phyloP scores from a whole-genome alignment of 2,113 vertebrate genomes.

The Caranx ignobilis region DNA sequence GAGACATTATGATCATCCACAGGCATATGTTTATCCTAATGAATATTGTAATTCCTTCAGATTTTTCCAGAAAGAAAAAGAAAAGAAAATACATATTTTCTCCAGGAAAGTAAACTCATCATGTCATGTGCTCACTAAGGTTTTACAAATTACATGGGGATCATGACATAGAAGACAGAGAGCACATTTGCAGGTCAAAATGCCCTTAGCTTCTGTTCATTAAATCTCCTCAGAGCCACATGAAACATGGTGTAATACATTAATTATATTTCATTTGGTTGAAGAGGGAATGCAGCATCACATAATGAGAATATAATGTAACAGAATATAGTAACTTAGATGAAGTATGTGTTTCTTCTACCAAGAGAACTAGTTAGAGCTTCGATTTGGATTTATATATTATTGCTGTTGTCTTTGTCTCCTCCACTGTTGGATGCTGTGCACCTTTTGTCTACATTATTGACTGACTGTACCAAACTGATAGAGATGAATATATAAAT shows the following conservation, averaged over 20 bases:
- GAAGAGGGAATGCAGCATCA: conserved; percentile 21
- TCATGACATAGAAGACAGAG: conserved; percentile 1
- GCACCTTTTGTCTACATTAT: not conserved
- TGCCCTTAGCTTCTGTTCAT: conserved; percentile 8
- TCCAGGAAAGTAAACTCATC: not conserved
- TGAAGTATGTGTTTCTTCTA: not conserved
- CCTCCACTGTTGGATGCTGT: conserved; percentile 1
- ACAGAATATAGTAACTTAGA: not conserved
- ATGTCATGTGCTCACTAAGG: conserved; percentile 1
- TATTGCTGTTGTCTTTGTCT: not conserved
- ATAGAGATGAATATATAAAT: not conserved
- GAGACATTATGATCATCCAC: conserved; percentile 17
- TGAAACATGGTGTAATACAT: conserved; percentile 14
- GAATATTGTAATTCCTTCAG: conserved; percentile 4
- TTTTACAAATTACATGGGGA: not conserved
- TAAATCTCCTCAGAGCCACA: conserved; percentile 15
- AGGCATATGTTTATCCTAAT: conserved; percentile 7
- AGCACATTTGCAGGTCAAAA: conserved; percentile 21
- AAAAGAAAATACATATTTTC: not conserved
- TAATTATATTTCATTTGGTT: conserved; percentile 31
- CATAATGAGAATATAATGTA: conserved; percentile 29
- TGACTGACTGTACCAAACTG: not conserved
- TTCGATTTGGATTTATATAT: not conserved
- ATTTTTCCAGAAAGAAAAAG: not conserved
- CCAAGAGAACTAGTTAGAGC: not conserved